These are phyloP conservation scores for Lycodopsis pacificus DNA, from an alignment of 2,797 vertebrate genomes.

Conservation along the genomic window DNA sequence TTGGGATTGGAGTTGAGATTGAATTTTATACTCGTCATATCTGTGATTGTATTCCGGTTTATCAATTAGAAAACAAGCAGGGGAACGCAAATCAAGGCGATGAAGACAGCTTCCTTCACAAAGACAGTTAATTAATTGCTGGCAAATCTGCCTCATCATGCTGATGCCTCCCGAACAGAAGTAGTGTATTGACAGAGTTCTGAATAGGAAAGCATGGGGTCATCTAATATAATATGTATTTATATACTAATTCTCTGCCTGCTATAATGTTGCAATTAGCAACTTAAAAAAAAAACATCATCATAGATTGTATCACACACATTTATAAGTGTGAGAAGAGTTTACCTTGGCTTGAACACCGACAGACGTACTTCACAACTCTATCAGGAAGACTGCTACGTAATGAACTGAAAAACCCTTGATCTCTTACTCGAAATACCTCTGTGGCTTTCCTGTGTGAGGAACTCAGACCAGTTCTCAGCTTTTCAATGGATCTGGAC, in stretches of 20 bases:
- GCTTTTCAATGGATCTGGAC: constrained; percentile 55
- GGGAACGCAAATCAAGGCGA: background rate
- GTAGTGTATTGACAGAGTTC: background rate
- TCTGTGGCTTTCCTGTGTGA: constrained; percentile 76
- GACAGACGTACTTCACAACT: background rate
- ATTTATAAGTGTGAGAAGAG: background rate
- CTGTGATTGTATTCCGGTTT: background rate
- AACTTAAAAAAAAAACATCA: background rate
- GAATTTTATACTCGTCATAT: background rate
- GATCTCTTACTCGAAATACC: constrained; percentile 62
- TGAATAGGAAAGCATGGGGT: background rate
- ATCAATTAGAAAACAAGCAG: background rate
- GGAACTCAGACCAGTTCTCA: constrained; percentile 36
- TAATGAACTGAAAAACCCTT: constrained; percentile 27
- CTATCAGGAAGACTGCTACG: background rate
- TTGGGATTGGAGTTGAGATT: background rate
- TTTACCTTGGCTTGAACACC: constrained; percentile 7
- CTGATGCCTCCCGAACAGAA: background rate
- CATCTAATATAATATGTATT: background rate
- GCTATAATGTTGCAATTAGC: background rate
- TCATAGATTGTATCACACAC: background rate
- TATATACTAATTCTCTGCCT: background rate
- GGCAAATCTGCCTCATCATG: constrained; percentile 8
- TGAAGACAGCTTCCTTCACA: background rate
- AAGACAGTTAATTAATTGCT: background rate